Conservation (phyloP, 2,797 vertebrate species). For the Lithobates pipiens region DNA sequence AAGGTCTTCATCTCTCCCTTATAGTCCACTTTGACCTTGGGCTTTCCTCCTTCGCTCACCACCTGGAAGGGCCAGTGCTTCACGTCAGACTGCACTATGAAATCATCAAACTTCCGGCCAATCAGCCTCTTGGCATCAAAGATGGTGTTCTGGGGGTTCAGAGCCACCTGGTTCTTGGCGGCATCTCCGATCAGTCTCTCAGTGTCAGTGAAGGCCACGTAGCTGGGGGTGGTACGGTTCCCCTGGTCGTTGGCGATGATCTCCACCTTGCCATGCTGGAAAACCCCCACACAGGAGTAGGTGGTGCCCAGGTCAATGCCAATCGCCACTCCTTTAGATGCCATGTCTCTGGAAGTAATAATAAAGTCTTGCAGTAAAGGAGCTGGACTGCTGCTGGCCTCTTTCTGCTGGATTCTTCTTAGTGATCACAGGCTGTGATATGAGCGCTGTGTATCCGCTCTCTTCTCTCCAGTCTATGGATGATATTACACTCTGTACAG, state of each 20-base stretch:
- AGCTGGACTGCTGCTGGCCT: not conserved
- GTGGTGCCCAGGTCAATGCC: slow-evolving; percentile 49
- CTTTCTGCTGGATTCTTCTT: not conserved
- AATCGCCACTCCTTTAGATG: slow-evolving; percentile 12
- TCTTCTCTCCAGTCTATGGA: not conserved
- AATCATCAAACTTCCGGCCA: not conserved
- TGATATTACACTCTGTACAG: not conserved
- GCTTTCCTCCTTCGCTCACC: slow-evolving; percentile 49
- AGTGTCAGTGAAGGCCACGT: slow-evolving; percentile 59
- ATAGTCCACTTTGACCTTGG: slow-evolving; percentile 60
- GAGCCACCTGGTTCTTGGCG: slow-evolving; percentile 59
- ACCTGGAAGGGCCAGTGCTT: slow-evolving; percentile 48
- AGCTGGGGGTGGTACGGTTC: slow-evolving; percentile 61
- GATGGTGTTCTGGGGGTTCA: slow-evolving; percentile 55
- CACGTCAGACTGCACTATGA: slow-evolving; percentile 35
- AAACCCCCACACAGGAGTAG: slow-evolving; percentile 42
- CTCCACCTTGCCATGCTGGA: slow-evolving; percentile 47
- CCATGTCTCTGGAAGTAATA: slow-evolving; percentile 10
- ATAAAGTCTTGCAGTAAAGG: not conserved
- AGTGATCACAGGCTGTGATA: not conserved
- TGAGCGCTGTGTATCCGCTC: not conserved
- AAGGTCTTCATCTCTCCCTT: slow-evolving; percentile 59
- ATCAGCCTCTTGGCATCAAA: slow-evolving; percentile 39
- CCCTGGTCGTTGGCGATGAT: slow-evolving; percentile 45
- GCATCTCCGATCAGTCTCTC: slow-evolving; percentile 59